A percentile compares a stretch with the other conserved stretches of the same genome.
Evolutionary conservation across 1,140 invertebrate genomes (phyloP).

Genomic region (Apis dorsata): DNA sequence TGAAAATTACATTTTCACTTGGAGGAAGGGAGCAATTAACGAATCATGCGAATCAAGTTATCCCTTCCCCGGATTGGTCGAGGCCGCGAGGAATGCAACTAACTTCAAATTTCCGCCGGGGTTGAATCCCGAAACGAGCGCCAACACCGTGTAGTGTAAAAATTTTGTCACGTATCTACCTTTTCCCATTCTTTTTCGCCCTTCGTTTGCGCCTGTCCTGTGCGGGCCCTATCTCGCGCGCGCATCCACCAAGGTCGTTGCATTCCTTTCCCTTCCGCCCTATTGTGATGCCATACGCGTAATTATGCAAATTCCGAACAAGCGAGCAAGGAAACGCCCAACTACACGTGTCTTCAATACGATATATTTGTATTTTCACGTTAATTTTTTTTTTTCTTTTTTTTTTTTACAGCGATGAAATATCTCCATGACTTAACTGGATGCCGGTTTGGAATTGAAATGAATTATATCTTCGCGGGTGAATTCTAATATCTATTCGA

Average conservation of each 20-base stretch:
- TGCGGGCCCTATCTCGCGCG: slow-evolving; percentile 26
- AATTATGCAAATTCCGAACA: slow-evolving; percentile 46
- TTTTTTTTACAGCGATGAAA: background rate
- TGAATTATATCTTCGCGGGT: background rate
- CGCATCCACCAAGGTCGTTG: slow-evolving; percentile 20
- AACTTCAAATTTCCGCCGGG: slow-evolving; percentile 77
- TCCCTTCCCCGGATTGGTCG: slow-evolving; percentile 62
- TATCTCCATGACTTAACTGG: background rate
- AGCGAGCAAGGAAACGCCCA: slow-evolving; percentile 1
- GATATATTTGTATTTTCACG: background rate
- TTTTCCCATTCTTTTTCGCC: slow-evolving; percentile 43
- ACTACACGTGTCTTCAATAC: slow-evolving; percentile 4
- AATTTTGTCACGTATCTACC: slow-evolving; percentile 52
- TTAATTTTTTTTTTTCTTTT: too few species aligned
- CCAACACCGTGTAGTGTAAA: slow-evolving; percentile 41
- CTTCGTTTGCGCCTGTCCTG: slow-evolving; percentile 38
- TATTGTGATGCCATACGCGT: slow-evolving; percentile 21
- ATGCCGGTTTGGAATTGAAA: background rate
- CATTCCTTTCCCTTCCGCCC: background rate
- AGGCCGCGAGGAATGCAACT: slow-evolving; percentile 74
- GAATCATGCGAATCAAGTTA: slow-evolving; percentile 54
- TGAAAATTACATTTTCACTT: slow-evolving; percentile 66
- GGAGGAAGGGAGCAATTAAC: slow-evolving; percentile 65
- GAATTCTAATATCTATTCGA: background rate
- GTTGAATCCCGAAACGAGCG: slow-evolving; percentile 65